Conservation (phyloP, 2,797 vertebrate genomes). For the Numenius phaeopus region DNA sequence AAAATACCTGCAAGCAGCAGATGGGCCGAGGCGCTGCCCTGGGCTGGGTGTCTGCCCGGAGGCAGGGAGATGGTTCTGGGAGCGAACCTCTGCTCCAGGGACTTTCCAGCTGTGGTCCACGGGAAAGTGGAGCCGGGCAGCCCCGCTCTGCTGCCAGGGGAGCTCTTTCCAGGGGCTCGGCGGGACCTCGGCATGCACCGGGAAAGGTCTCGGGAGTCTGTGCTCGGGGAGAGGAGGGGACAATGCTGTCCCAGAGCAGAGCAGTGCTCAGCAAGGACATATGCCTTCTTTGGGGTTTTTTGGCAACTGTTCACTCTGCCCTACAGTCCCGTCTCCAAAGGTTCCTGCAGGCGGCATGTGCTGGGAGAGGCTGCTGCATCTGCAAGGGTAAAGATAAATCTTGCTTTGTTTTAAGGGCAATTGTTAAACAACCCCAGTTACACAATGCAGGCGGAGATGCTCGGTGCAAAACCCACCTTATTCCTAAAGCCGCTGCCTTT, state of each 20-base stretch:
- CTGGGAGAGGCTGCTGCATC: not conserved
- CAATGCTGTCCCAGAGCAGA: accelerated
- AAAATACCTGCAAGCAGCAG: not conserved
- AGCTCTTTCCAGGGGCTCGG: not conserved
- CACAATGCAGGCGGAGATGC: not conserved
- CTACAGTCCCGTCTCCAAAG: not conserved
- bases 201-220: not conserved
- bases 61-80: no score
- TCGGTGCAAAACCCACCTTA: not conserved
- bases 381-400: not conserved
- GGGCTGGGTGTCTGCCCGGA: not conserved
- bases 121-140: not conserved
- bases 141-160: not conserved
- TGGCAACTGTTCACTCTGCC: not conserved
- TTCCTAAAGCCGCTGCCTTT: not conserved
- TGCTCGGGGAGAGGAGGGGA: accelerated
- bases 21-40: not conserved
- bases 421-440: not conserved
- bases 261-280: not conserved
- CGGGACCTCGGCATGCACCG: accelerated
- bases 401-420: not conserved
- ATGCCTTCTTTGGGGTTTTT: accelerated
- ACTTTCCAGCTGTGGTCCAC: not conserved
- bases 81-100: not conserved
- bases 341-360: not conserved